phyloP scores from a whole-genome alignment of 2,797 vertebrate genomes.

The Crotalus adamanteus region DNA sequence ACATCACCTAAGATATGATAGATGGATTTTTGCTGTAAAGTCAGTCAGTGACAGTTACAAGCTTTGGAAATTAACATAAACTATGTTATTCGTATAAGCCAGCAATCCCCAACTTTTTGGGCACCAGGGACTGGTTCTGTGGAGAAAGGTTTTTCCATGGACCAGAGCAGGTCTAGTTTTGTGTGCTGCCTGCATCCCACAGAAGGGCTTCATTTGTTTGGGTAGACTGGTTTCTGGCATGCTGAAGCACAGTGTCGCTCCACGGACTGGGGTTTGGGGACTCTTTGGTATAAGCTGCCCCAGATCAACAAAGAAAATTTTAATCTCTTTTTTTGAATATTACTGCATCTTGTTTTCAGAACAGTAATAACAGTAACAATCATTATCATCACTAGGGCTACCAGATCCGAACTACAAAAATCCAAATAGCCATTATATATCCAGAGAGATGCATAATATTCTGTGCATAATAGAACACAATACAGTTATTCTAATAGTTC shows the following conservation, averaged over 20 bases:
- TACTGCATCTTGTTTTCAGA: not conserved
- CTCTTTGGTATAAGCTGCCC: too few species aligned
- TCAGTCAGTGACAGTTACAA: not conserved
- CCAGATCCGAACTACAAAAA: not conserved
- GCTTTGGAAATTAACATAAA: not conserved
- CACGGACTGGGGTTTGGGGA: too few species aligned
- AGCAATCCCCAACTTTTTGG: too few species aligned
- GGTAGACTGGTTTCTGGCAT: too few species aligned
- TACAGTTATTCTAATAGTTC: not conserved
- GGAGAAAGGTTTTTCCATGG: too few species aligned
- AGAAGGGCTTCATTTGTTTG: too few species aligned
- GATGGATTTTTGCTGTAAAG: not conserved
- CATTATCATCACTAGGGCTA: not conserved
- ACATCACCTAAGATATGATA: slow-evolving; percentile 1
- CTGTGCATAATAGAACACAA: not conserved
- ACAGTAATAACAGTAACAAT: not conserved
- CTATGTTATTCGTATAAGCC: not conserved
- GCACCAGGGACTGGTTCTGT: too few species aligned
- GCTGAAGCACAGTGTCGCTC: too few species aligned
- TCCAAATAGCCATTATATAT: not conserved
- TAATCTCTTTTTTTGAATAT: not conserved
- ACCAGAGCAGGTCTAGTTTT: too few species aligned
- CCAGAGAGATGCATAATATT: not conserved
- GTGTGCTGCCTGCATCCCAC: too few species aligned
- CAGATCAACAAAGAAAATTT: not conserved